Percentiles rank a stretch among this genome's conserved stretches.
Evolutionary conservation across 2,113 vertebrate genomes (phyloP).

Genomic region (Clarias batrachus): DNA sequence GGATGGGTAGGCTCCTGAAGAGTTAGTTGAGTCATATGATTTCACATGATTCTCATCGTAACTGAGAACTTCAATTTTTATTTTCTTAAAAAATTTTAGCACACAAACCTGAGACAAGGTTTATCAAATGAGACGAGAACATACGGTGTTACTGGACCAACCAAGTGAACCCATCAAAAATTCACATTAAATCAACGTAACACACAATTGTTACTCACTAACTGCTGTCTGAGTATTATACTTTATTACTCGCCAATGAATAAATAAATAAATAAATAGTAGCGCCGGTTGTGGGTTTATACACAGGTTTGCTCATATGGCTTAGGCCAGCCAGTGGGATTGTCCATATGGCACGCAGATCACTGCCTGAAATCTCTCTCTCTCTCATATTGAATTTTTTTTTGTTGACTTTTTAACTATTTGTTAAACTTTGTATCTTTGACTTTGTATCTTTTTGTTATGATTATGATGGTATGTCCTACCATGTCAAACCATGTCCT

Average conservation of each 20-base stretch:
- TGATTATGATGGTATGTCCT: too few relatives aligned
- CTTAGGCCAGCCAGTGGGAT: neutral
- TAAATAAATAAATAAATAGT: neutral
- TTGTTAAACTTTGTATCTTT: too few relatives aligned
- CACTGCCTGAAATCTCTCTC: neutral
- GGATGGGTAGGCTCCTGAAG: neutral
- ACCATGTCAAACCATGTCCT: too few relatives aligned
- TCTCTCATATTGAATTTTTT: neutral
- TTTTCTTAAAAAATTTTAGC: neutral
- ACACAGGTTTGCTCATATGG: neutral
- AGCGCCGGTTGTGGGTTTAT: neutral
- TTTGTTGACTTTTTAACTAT: neutral
- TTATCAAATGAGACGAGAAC: neutral
- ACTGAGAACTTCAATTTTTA: neutral
- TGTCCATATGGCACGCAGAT: neutral
- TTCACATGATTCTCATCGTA: neutral
- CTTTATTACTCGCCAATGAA: neutral
- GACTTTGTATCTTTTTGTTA: neutral
- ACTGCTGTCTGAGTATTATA: neutral
- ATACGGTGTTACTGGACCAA: neutral
- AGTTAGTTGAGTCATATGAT: slow-evolving; percentile 11
- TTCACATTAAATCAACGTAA: neutral
- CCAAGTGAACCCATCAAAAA: neutral
- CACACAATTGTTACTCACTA: neutral
- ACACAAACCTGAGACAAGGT: neutral